phyloP scores from a whole-genome alignment of 2,113 vertebrate genomes.

The Azemiops feae region DNA sequence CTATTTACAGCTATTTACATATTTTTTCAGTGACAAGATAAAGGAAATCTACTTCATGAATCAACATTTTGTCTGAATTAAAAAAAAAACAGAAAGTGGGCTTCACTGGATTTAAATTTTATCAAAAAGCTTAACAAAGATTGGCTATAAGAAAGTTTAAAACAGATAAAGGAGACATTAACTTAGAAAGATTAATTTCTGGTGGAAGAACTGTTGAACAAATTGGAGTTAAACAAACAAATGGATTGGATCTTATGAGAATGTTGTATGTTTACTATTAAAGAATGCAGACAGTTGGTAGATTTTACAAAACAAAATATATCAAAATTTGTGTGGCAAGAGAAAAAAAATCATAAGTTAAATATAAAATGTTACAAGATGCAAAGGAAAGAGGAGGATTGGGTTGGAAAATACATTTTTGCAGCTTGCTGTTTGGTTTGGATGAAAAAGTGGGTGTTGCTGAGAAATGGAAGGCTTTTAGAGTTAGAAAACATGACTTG shows the following conservation, averaged over 20 bases:
- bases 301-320: neutral
- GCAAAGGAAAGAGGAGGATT: too few relatives aligned
- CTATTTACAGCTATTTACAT: neutral
- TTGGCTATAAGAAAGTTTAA: neutral
- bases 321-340: neutral
- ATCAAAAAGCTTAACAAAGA: neutral
- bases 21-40: neutral
- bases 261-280: neutral
- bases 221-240: neutral
- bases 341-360: neutral
- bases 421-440: too few relatives aligned
- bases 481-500: neutral
- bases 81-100: neutral
- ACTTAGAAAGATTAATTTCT: neutral
- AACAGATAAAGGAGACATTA: neutral
- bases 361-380: too few relatives aligned
- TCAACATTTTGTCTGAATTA: neutral
- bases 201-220: neutral
- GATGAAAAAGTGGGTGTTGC: neutral
- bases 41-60: neutral
- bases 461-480: neutral
- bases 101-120: neutral
- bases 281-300: neutral
- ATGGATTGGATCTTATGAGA: neutral
- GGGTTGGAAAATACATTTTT: too few relatives aligned